Conservation (phyloP, 2,888 invertebrate genomes). For the Rhorus exstirpatorius region DNA sequence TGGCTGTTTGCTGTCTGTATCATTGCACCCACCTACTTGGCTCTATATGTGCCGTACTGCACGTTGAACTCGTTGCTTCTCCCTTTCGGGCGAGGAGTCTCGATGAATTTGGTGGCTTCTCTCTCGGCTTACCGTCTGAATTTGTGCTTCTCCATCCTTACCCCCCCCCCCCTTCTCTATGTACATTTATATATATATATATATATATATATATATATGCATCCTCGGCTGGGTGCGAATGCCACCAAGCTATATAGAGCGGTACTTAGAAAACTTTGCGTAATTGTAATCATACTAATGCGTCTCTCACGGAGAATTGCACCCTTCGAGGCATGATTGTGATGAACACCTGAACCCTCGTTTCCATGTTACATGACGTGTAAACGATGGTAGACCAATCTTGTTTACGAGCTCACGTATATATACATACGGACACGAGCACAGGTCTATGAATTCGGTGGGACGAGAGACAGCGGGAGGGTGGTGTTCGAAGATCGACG, state of each 20-base stretch:
- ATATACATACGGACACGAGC: background rate
- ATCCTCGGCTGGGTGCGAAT: slow-evolving; percentile 24
- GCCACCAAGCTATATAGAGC: slow-evolving; percentile 40
- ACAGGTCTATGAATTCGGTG: background rate
- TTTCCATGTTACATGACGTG: background rate
- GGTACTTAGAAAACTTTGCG: slow-evolving; percentile 72
- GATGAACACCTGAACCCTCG: slow-evolving; percentile 52
- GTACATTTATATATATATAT: slow-evolving; percentile 25
- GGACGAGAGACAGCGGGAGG: background rate
- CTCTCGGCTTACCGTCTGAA: slow-evolving; percentile 34
- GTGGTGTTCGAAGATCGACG: background rate
- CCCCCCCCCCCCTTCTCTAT: slow-evolving; percentile 3
- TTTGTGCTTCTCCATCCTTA: slow-evolving; percentile 17
- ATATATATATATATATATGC: slow-evolving; percentile 38
- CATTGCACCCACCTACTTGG: slow-evolving; percentile 24
- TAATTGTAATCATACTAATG: slow-evolving; percentile 80
- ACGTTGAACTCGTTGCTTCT: slow-evolving; percentile 1
- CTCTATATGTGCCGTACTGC: background rate
- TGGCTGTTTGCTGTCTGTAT: slow-evolving; percentile 18
- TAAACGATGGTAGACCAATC: background rate
- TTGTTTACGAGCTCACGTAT: background rate
- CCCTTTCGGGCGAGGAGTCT: slow-evolving; percentile 23
- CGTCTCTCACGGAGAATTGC: slow-evolving; percentile 58
- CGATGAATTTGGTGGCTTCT: slow-evolving; percentile 38
- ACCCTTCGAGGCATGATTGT: slow-evolving; percentile 45